Percentiles rank a stretch among this genome's conserved stretches.
These are phyloP conservation scores for Agrochola macilenta DNA, from an alignment of 2,888 invertebrate species.

Conservation along the genomic window DNA sequence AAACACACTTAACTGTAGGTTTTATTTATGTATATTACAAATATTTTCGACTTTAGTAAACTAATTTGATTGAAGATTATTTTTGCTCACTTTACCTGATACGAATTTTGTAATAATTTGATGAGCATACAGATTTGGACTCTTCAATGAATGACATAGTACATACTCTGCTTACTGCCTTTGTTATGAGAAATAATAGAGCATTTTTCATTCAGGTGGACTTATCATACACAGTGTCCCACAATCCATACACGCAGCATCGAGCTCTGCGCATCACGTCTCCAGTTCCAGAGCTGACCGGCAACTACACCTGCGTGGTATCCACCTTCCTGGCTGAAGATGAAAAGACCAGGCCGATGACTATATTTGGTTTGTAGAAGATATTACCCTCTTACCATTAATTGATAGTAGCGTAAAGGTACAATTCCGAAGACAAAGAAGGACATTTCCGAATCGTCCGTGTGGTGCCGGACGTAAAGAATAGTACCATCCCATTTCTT, in stretches of 20 bases:
- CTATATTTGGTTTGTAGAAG: slow-evolving; percentile 91
- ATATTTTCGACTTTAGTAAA: neutral
- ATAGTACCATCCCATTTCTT: too few relatives aligned
- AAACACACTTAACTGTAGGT: too few relatives aligned
- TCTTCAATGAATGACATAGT: neutral
- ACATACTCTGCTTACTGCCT: neutral
- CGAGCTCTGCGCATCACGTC: slow-evolving; percentile 93
- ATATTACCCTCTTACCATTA: neutral
- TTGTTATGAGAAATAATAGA: neutral
- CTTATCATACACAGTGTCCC: slow-evolving; percentile 91
- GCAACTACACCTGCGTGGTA: slow-evolving; percentile 94
- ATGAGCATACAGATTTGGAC: neutral
- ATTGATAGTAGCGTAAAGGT: neutral
- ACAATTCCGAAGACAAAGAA: too few relatives aligned
- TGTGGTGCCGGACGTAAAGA: too few relatives aligned
- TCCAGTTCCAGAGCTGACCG: slow-evolving; percentile 93
- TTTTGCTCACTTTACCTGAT: neutral
- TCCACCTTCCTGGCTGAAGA: slow-evolving; percentile 93
- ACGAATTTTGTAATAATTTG: neutral
- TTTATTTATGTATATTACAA: neutral
- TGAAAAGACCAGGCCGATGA: slow-evolving; percentile 91
- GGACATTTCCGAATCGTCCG: too few relatives aligned
- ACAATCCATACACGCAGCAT: slow-evolving; percentile 92
- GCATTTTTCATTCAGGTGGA: slow-evolving; percentile 86
- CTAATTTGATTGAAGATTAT: neutral